These are phyloP conservation scores for Orthonyx spaldingii DNA, from an alignment of 2,113 vertebrate genomes.

Conservation along the genomic window DNA sequence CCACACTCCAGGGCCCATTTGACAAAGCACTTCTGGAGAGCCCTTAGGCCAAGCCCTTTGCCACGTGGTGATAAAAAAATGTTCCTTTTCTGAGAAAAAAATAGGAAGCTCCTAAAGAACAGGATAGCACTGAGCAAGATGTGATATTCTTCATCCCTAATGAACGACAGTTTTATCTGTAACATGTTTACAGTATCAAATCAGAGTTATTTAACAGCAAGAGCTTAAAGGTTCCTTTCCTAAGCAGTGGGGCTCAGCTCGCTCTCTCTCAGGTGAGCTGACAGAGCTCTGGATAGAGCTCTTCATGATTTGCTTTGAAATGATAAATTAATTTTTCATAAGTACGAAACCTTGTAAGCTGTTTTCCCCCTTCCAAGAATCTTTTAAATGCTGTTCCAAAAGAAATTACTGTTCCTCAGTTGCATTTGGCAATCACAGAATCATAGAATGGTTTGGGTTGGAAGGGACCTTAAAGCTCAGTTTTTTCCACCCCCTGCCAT, in stretches of 20 bases:
- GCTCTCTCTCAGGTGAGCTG: background rate
- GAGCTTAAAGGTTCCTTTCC: background rate
- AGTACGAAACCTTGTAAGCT: background rate
- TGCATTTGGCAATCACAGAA: background rate
- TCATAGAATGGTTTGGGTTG: background rate
- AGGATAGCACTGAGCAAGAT: fast-evolving
- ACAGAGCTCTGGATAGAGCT: background rate
- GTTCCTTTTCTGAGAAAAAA: background rate
- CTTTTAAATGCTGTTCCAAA: slow-evolving; percentile 6
- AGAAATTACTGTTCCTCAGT: background rate
- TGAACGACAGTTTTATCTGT: background rate
- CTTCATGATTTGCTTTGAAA: slow-evolving; percentile 12
- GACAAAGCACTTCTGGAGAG: background rate
- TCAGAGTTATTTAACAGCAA: background rate
- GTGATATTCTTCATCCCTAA: background rate
- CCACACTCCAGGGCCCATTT: background rate
- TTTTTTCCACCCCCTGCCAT: background rate
- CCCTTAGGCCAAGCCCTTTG: background rate
- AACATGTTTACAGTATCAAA: background rate
- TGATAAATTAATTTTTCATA: background rate
- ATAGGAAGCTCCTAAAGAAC: background rate
- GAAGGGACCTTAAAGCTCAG: background rate
- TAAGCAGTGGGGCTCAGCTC: background rate
- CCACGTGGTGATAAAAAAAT: background rate
- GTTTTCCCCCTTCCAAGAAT: background rate